Evolutionary conservation across 2,888 invertebrate genomes (phyloP).

Genomic region (Gibbula magus): DNA sequence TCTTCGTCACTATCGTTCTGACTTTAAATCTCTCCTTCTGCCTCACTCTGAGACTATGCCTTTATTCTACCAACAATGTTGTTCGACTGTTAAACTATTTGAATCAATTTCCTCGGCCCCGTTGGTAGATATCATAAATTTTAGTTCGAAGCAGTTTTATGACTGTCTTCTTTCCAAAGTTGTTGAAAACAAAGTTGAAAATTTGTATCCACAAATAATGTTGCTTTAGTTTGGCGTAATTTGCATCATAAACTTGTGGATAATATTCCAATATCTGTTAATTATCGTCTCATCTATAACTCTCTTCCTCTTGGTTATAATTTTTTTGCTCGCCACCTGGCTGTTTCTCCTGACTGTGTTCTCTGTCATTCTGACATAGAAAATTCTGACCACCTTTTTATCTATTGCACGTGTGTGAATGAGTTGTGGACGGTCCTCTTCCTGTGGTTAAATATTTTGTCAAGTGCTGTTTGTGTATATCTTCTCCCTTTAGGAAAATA

Average conservation of each 20-base stretch:
- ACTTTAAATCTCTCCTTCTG: no score
- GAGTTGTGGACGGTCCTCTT: background rate
- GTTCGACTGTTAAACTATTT: background rate
- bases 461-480: background rate
- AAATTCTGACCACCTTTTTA: background rate
- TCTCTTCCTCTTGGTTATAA: background rate
- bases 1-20: constrained; percentile 5
- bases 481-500: background rate
- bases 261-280: no score
- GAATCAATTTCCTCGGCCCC: background rate
- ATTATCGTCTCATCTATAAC: no score
- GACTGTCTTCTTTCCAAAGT: background rate
- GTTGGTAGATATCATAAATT: background rate
- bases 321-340: background rate
- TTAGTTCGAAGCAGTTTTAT: background rate
- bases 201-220: background rate
- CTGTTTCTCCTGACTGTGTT: background rate
- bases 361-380: background rate
- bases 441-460: background rate
- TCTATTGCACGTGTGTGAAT: background rate
- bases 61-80: no score
- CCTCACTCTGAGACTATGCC: no score
- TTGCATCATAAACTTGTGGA: background rate
- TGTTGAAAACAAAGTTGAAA: background rate
- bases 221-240: background rate